Percentiles rank a stretch among this genome's conserved stretches.
These are phyloP conservation scores for Thalassoma bifasciatum DNA, from an alignment of 2,113 vertebrate species.

Conservation along the genomic window DNA sequence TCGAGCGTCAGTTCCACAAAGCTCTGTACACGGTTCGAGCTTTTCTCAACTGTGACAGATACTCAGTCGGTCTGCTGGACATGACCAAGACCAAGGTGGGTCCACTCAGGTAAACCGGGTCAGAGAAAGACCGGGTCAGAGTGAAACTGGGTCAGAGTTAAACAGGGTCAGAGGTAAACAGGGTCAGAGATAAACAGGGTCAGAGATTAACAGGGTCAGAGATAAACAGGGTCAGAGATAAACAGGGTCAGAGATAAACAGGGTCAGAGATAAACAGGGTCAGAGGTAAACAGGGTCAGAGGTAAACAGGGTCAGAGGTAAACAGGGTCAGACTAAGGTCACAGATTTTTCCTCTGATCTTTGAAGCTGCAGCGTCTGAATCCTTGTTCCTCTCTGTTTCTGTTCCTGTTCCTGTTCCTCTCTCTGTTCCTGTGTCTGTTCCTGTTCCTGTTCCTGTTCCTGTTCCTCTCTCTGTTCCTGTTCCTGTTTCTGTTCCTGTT, in stretches of 20 bases:
- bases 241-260: neutral
- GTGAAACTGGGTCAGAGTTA: neutral
- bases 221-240: neutral
- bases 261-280: neutral
- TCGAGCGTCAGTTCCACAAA: conserved; percentile 88
- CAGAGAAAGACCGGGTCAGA: neutral
- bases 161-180: neutral
- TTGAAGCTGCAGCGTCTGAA: neutral
- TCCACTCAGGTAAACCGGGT: neutral
- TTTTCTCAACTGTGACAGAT: conserved; percentile 87
- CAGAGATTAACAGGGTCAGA: no score
- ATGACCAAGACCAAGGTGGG: conserved; percentile 88
- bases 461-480: no score
- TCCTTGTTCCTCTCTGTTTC: neutral
- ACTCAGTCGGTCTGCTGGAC: conserved; percentile 87
- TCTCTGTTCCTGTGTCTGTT: no score
- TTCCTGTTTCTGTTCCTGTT: no score
- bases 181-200: no score
- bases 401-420: no score
- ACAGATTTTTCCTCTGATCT: conserved; percentile 9
- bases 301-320: neutral
- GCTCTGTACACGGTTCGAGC: conserved; percentile 86
- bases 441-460: no score
- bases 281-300: neutral
- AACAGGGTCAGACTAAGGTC: neutral